Evolutionary conservation across 2,797 vertebrate species (phyloP), one percentile per base, ranked within the genome.

Genomic region (Melanotaenia pygmaea): DNA sequence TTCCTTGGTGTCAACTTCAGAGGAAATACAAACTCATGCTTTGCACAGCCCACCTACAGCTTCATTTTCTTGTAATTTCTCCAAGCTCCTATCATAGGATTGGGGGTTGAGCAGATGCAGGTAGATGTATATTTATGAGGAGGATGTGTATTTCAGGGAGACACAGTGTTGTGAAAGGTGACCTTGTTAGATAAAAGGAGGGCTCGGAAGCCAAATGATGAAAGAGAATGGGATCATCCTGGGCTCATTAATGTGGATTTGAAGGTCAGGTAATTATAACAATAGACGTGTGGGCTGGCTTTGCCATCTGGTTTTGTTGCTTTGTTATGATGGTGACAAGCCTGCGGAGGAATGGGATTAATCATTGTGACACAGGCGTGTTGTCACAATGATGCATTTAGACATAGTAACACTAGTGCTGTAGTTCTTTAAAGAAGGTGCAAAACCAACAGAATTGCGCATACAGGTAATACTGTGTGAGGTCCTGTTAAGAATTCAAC

Each of bases 181-280:
- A 94, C 93, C 92, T 94, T 93, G 92, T 93, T 92, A 90, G 90
- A 93, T 85, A 92, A 93, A 93, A 90, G 86, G 88, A 91, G 80
- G 82, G 86, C 87, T 88, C 45, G 83, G 86, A 93, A 94, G 84
- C 87, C 89, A 90, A 91, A 85, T 90, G 91, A 93, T 92, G 89
- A 93, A 94, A 93, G 92, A 90, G 88, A 90, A 86, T 84, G 79
- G 87, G 81, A 92, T 93, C 91, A 92, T 93, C 89, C 87, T 79
- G 72, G 79, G 91, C 90, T 92, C 90, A 93, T 94, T 94, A 94
- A 93, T 91, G 89, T 90, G 90, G 91, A 91, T 93, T 93, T 93
- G 91, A 93, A 94, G 93, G 93, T 93, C 91, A 93, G 90, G 89
- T 94, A 89, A 89, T 93, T 92, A 93, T 88, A 90, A 90, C 91